These are phyloP conservation scores for Drosophila dunni DNA, from an alignment of 1,140 invertebrate species.

Conservation along the genomic window DNA sequence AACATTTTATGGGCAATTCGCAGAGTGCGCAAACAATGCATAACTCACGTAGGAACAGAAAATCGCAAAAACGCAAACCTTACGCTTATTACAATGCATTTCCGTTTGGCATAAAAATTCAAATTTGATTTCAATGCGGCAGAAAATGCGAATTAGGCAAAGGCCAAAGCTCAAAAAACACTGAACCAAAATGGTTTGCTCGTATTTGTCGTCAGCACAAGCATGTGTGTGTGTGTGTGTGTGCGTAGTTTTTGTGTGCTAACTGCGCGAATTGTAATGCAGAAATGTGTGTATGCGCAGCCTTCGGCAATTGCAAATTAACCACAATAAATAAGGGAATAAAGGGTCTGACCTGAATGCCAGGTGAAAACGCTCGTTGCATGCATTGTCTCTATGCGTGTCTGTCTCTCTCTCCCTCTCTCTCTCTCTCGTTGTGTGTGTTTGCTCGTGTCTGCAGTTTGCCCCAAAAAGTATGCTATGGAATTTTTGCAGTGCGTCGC, in stretches of 20 bases:
- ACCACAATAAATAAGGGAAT: slow-evolving; percentile 66
- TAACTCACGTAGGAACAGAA: not conserved
- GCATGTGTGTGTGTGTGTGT: slow-evolving; percentile 1
- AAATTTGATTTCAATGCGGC: slow-evolving; percentile 82
- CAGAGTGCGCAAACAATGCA: slow-evolving; percentile 26
- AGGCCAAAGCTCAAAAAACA: slow-evolving; percentile 45
- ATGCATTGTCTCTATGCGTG: slow-evolving; percentile 4
- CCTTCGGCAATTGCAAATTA: slow-evolving; percentile 76
- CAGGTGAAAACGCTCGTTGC: slow-evolving; percentile 10
- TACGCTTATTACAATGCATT: slow-evolving; percentile 69
- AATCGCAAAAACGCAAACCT: slow-evolving; percentile 42
- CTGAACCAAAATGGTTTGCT: not conserved
- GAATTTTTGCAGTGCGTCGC: slow-evolving; percentile 12
- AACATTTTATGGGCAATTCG: slow-evolving; percentile 49
- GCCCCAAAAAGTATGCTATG: slow-evolving; percentile 60
- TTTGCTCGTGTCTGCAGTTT: slow-evolving; percentile 20
- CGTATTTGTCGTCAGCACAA: slow-evolving; percentile 29
- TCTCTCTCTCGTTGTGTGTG: slow-evolving; percentile 1
- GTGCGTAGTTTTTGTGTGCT: not conserved
- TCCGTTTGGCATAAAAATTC: slow-evolving; percentile 77
- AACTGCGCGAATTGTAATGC: slow-evolving; percentile 56
- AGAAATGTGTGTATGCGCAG: slow-evolving; percentile 44
- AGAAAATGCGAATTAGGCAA: slow-evolving; percentile 74
- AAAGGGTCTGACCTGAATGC: slow-evolving; percentile 46
- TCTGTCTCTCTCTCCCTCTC: slow-evolving; percentile 3